Evolutionary conservation across 1,140 invertebrate species (phyloP).

Genomic region (Apis dorsata): DNA sequence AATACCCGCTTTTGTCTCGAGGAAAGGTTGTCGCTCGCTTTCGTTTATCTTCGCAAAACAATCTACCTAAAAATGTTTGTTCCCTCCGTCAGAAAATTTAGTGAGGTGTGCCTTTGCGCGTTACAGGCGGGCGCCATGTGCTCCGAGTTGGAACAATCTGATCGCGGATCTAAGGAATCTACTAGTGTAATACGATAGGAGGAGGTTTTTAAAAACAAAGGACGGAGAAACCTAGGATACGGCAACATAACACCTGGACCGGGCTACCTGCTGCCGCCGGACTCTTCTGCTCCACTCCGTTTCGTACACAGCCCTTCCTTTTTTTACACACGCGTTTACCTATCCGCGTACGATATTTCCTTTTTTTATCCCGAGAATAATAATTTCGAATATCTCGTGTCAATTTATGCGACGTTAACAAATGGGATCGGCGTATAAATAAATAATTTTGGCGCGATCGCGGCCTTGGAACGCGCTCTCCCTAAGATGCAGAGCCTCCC

Average conservation of each 20-base stretch:
- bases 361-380: too few relatives aligned
- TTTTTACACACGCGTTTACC: constrained; percentile 16
- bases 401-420: constrained; percentile 16
- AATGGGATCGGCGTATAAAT: background rate
- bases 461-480: background rate
- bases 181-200: constrained; percentile 57
- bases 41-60: background rate
- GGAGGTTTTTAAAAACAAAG: constrained; percentile 35
- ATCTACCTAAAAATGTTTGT: background rate
- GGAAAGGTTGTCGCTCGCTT: too few relatives aligned
- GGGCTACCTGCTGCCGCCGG: constrained; percentile 42
- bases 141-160: constrained; percentile 42
- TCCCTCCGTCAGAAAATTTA: constrained; percentile 11
- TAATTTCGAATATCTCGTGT: background rate
- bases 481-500: constrained; percentile 2
- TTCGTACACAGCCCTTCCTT: background rate
- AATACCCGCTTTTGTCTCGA: background rate
- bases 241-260: constrained; percentile 50
- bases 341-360: background rate
- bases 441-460: background rate
- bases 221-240: constrained; percentile 47
- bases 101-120: background rate
- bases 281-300: background rate
- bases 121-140: constrained; percentile 42
- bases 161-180: constrained; percentile 44